Evolutionary conservation across 2,888 invertebrate species (phyloP).

Genomic region (Achlya flavicornis): DNA sequence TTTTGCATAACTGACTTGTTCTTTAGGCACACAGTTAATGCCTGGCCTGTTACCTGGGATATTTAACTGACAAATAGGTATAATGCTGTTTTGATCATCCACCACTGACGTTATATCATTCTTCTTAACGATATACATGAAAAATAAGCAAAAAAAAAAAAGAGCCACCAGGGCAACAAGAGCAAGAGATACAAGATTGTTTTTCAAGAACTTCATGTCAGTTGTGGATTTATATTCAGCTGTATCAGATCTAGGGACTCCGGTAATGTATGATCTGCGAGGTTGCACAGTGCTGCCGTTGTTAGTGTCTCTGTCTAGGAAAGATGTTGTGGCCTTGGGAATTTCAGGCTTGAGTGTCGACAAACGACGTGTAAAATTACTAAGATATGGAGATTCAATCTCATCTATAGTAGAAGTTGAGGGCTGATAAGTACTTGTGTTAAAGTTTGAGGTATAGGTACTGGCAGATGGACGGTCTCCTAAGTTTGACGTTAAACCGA

Average conservation of each 20-base stretch:
- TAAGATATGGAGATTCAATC: slow-evolving; percentile 87
- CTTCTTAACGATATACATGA: slow-evolving; percentile 87
- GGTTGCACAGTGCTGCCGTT: slow-evolving; percentile 68
- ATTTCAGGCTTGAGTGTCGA: slow-evolving; percentile 75
- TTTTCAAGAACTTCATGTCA: slow-evolving; percentile 82
- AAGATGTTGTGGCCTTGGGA: slow-evolving; percentile 52
- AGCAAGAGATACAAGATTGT: slow-evolving; percentile 86
- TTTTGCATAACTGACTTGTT: slow-evolving; percentile 85
- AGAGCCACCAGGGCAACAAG: slow-evolving; percentile 84
- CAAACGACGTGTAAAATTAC: slow-evolving; percentile 87
- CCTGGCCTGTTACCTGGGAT: slow-evolving; percentile 82
- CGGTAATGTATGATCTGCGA: slow-evolving; percentile 69
- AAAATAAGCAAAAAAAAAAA: slow-evolving; percentile 87
- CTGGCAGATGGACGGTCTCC: slow-evolving; percentile 64
- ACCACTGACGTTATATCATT: slow-evolving; percentile 82
- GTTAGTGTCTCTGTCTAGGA: slow-evolving; percentile 65
- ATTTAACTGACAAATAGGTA: slow-evolving; percentile 82
- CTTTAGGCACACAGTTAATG: slow-evolving; percentile 86
- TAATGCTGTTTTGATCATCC: slow-evolving; percentile 82
- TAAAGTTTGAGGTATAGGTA: slow-evolving; percentile 59
- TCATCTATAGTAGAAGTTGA: slow-evolving; percentile 74
- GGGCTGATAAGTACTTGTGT: slow-evolving; percentile 63
- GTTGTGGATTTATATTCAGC: slow-evolving; percentile 69
- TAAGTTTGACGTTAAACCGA: slow-evolving; percentile 78
- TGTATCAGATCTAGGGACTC: slow-evolving; percentile 65